Conservation (phyloP, 1,140 invertebrate genomes). For the Drosophila ironensis region DNA sequence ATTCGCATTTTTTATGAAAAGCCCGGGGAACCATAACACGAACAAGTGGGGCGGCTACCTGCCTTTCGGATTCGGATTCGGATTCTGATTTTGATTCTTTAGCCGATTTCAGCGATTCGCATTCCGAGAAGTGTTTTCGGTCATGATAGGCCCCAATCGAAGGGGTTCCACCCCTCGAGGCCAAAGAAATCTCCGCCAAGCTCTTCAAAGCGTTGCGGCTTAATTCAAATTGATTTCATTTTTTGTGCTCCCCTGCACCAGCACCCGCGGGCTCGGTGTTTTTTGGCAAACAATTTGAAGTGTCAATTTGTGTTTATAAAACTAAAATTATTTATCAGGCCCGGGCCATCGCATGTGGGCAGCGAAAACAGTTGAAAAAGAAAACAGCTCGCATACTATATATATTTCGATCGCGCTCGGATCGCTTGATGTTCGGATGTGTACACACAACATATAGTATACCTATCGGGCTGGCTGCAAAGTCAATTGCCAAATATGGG, state of each 20-base stretch:
- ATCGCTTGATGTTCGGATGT: slow-evolving; percentile 9
- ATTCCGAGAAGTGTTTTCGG: slow-evolving; percentile 54
- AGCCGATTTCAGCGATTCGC: neutral
- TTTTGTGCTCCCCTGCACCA: slow-evolving; percentile 11
- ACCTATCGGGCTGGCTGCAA: slow-evolving; percentile 59
- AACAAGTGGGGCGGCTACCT: slow-evolving; percentile 64
- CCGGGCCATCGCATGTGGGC: slow-evolving; percentile 63
- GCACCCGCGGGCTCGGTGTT: neutral
- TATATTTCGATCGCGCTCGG: slow-evolving; percentile 1
- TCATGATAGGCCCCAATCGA: slow-evolving; percentile 59
- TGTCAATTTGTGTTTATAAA: slow-evolving; percentile 80
- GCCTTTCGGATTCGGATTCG: slow-evolving; percentile 37
- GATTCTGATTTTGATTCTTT: neutral
- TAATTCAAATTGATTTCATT: slow-evolving; percentile 73
- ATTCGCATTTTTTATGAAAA: slow-evolving; percentile 44
- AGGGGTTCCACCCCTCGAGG: slow-evolving; percentile 22
- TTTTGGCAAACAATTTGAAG: slow-evolving; percentile 75
- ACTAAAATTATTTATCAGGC: slow-evolving; percentile 75
- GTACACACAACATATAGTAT: slow-evolving; percentile 18
- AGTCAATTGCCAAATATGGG: slow-evolving; percentile 80
- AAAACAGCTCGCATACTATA: slow-evolving; percentile 16
- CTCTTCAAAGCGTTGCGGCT: slow-evolving; percentile 45
- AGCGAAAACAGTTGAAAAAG: slow-evolving; percentile 67
- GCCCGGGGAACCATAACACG: slow-evolving; percentile 6
- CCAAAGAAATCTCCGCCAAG: slow-evolving; percentile 37